Percentiles rank a stretch among this genome's conserved stretches.
Conservation (phyloP, 2,888 invertebrate genomes). For the Andrena dorsata region DNA sequence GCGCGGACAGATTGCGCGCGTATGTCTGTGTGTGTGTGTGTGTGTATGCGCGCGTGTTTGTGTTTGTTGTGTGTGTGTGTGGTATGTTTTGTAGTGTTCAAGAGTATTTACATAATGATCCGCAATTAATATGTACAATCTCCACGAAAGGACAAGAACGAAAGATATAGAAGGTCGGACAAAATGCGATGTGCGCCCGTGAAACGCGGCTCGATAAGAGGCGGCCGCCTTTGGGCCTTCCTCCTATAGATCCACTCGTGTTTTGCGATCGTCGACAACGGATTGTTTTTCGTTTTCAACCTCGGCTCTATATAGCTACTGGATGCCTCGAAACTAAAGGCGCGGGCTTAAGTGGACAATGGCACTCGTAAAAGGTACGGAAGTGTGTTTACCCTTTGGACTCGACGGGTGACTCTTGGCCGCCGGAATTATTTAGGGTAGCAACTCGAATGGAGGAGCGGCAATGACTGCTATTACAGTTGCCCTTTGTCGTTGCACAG, state of each 20-base stretch:
- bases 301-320: conserved; percentile 13
- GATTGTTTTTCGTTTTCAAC: conserved; percentile 31
- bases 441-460: no score
- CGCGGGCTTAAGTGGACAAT: not conserved
- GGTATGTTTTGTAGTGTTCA: conserved; percentile 65
- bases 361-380: not conserved
- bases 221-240: conserved; percentile 23
- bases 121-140: conserved; percentile 81
- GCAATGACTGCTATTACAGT: no score
- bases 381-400: no score
- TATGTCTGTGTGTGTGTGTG: conserved; percentile 43
- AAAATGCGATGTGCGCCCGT: conserved; percentile 50
- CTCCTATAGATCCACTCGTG: conserved; percentile 25
- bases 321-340: not conserved
- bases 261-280: conserved; percentile 52
- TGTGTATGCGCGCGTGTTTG: conserved; percentile 41
- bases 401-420: no score
- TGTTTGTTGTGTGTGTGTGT: conserved; percentile 50
- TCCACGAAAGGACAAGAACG: conserved; percentile 62
- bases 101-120: conserved; percentile 82
- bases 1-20: conserved; percentile 70
- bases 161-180: conserved; percentile 67
- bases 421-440: no score
- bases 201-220: conserved; percentile 48
- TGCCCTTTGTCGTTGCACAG: no score